Conservation (phyloP, 2,113 vertebrate species). For the Epinephelus moara region DNA sequence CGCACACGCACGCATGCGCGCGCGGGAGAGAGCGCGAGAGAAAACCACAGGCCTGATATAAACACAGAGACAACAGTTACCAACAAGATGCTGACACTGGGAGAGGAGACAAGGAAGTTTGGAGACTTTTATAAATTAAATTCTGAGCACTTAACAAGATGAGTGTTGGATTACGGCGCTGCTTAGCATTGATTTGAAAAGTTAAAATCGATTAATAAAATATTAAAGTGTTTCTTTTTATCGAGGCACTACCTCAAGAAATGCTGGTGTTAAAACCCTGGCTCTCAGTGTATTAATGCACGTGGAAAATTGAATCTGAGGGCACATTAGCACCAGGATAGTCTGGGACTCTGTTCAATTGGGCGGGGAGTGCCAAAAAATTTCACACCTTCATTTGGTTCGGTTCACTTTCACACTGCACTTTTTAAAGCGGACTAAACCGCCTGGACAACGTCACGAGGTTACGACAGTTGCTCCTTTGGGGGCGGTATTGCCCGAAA, state of each 20-base stretch:
- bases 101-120: not conserved
- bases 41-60: not conserved
- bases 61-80: not conserved
- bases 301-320: too few species aligned
- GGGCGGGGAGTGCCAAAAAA: too few species aligned
- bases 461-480: too few species aligned
- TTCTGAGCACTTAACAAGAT: not conserved
- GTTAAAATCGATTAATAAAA: not conserved
- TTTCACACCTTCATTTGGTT: too few species aligned
- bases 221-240: not conserved
- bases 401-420: too few species aligned
- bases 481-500: too few species aligned
- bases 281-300: not conserved
- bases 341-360: too few species aligned
- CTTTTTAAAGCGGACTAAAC: too few species aligned
- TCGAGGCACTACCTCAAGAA: not conserved
- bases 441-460: too few species aligned
- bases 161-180: not conserved
- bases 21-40: not conserved
- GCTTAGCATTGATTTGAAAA: not conserved
- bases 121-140: too few species aligned
- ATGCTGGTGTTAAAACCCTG: not conserved
- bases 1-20: conserved; percentile 32
- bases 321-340: too few species aligned
- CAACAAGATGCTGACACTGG: not conserved